Evolutionary conservation across 2,797 vertebrate genomes (phyloP).

Genomic region (Pangasius macronema): DNA sequence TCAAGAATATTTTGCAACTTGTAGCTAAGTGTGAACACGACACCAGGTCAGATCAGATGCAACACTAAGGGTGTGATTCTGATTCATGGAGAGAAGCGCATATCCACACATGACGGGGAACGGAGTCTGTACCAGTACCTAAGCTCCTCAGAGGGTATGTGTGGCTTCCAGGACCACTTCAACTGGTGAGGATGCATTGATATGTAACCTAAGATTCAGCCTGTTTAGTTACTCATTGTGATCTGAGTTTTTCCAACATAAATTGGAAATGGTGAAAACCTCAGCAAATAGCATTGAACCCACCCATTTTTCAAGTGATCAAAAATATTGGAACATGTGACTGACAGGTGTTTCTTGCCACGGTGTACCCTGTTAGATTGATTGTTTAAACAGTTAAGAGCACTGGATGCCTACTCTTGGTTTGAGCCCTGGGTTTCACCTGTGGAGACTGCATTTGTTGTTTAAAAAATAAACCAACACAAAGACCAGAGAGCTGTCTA

Average conservation of each 20-base stretch:
- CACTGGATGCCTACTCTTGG: too few species aligned
- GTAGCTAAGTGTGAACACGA: constrained; percentile 78
- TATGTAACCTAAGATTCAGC: neutral
- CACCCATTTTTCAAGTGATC: neutral
- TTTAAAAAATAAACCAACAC: too few species aligned
- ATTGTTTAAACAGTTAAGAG: neutral
- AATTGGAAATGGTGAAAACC: neutral
- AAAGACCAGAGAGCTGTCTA: too few species aligned
- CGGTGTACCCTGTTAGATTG: neutral
- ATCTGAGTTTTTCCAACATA: neutral
- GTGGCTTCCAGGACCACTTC: constrained; percentile 89
- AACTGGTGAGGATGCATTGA: constrained; percentile 75
- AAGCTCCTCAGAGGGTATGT: constrained; percentile 76
- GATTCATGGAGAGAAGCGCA: constrained; percentile 66
- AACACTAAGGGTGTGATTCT: constrained; percentile 71
- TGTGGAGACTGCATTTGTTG: too few species aligned
- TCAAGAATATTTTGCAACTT: neutral
- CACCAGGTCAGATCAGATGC: constrained; percentile 82
- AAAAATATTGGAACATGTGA: neutral
- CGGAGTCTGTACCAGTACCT: constrained; percentile 79
- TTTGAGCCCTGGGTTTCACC: too few species aligned
- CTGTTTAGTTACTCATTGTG: neutral
- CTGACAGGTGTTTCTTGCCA: neutral
- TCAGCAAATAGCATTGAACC: neutral
- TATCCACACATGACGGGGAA: constrained; percentile 64